These are phyloP conservation scores for Muscicapa comitata DNA, from an alignment of 2,797 vertebrate genomes.

Conservation along the genomic window DNA sequence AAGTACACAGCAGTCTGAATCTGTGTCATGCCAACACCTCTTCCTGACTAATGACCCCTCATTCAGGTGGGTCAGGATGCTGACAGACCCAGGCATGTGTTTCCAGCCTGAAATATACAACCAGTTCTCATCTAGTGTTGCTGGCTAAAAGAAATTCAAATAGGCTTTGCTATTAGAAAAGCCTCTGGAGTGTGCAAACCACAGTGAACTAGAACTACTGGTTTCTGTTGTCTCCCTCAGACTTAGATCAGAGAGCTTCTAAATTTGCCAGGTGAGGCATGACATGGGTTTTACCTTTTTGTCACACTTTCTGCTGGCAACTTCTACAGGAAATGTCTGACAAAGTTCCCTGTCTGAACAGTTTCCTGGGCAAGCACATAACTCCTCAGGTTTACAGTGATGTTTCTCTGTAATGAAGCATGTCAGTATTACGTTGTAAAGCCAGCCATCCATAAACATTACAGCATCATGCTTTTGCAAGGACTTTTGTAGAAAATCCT, in stretches of 20 bases:
- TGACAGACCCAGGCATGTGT: not conserved
- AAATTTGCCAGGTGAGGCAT: not conserved
- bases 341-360: not conserved
- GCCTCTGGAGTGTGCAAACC: not conserved
- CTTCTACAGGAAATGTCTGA: not conserved
- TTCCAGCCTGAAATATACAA: not conserved
- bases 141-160: not conserved
- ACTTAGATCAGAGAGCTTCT: not conserved
- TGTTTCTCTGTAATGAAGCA: not conserved
- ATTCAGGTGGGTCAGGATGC: not conserved
- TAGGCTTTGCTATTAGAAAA: not conserved
- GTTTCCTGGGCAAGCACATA: not conserved
- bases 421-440: not conserved
- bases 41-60: not conserved
- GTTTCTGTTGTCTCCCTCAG: not conserved
- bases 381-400: rapidly evolving
- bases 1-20: not conserved
- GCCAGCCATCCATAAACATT: not conserved
- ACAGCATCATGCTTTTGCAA: not conserved
- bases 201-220: not conserved
- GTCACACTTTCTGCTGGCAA: not conserved
- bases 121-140: not conserved
- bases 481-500: not conserved
- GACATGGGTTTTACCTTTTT: not conserved
- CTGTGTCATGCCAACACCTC: not conserved